These are phyloP conservation scores for Atrina japonica DNA, from an alignment of 2,888 invertebrate genomes.

Conservation along the genomic window DNA sequence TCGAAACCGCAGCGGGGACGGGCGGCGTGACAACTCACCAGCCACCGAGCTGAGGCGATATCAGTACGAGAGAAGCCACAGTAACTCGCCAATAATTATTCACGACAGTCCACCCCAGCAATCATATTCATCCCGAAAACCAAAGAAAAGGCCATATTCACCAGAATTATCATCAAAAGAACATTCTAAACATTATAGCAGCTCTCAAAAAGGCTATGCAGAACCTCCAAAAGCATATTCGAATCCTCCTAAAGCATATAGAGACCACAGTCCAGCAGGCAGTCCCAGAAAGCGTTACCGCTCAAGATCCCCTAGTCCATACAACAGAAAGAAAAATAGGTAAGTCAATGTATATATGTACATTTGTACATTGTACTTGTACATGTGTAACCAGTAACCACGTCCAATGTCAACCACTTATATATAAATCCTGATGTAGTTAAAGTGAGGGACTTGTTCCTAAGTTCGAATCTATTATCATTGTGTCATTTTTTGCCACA, in stretches of 20 bases:
- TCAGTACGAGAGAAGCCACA: conserved; percentile 65
- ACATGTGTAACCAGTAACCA: too few relatives aligned
- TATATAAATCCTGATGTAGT: too few relatives aligned
- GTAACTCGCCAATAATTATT: conserved; percentile 65
- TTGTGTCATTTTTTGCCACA: too few relatives aligned
- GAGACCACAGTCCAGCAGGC: conserved; percentile 54
- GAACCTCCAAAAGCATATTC: conserved; percentile 71
- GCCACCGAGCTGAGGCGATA: conserved; percentile 62
- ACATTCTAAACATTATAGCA: conserved; percentile 55
- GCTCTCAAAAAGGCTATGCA: too few relatives aligned
- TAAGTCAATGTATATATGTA: conserved; percentile 7
- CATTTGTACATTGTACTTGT: too few relatives aligned
- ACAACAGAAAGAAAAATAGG: conserved; percentile 49
- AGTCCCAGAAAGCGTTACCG: conserved; percentile 67
- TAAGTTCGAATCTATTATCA: too few relatives aligned
- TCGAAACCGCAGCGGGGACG: conserved; percentile 36
- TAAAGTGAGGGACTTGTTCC: too few relatives aligned
- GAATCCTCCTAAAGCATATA: conserved; percentile 60
- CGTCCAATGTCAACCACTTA: too few relatives aligned
- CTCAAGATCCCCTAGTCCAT: conserved; percentile 64
- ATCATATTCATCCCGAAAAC: conserved; percentile 56
- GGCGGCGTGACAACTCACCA: conserved; percentile 53
- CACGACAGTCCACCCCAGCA: conserved; percentile 58
- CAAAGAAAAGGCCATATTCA: conserved; percentile 60
- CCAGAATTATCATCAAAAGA: conserved; percentile 43